Conservation (phyloP, 1,140 invertebrate genomes). For the Phymastichus coffea region DNA sequence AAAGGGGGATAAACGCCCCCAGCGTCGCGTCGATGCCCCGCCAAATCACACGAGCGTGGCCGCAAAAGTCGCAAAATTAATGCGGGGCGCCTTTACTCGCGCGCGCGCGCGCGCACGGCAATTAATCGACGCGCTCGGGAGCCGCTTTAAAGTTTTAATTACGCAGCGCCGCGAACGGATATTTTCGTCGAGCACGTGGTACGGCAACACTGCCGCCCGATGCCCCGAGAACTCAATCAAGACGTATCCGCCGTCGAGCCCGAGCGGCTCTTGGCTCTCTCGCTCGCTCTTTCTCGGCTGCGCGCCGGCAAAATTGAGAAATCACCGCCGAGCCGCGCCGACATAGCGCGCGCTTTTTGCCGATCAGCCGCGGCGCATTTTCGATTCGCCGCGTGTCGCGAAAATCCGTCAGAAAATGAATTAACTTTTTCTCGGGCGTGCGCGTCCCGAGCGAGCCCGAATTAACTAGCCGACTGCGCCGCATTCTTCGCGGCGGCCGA, state of each 20-base stretch:
- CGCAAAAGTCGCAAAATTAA: too few species aligned
- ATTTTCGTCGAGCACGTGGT: slow-evolving; percentile 6
- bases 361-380: not conserved
- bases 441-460: slow-evolving; percentile 27
- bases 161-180: slow-evolving; percentile 4
- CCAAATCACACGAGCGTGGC: too few species aligned
- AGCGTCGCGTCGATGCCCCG: too few species aligned
- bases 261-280: not conserved
- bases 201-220: too few species aligned
- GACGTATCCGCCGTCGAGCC: not conserved
- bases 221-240: slow-evolving; percentile 28
- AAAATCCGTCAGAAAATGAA: slow-evolving; percentile 51
- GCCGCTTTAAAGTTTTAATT: slow-evolving; percentile 31
- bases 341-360: not conserved
- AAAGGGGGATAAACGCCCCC: slow-evolving; percentile 49
- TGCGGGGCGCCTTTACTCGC: too few species aligned
- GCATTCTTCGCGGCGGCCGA: not conserved
- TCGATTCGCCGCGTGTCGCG: too few species aligned
- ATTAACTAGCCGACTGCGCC: slow-evolving; percentile 29
- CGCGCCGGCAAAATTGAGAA: slow-evolving; percentile 26
- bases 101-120: too few species aligned
- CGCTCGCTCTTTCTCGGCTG: too few species aligned
- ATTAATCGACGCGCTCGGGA: slow-evolving; percentile 11
- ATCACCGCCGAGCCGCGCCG: slow-evolving; percentile 13
- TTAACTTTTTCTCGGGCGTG: slow-evolving; percentile 47